These are phyloP conservation scores for Temnopleurus reevesii DNA, from an alignment of 53 echinoderm and acorn worm species.

Conservation along the genomic window DNA sequence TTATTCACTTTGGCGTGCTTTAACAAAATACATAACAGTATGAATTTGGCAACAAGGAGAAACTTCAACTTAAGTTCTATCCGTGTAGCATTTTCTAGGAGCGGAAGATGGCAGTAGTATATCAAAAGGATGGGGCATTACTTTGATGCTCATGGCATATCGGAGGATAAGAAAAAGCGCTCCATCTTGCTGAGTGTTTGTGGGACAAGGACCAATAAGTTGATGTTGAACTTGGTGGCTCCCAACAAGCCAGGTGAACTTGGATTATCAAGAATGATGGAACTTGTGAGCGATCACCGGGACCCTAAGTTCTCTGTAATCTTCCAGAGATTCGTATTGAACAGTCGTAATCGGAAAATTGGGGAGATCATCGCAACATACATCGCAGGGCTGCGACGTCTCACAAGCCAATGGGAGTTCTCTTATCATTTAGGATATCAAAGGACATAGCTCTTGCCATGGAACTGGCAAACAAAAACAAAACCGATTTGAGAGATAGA, in stretches of 20 bases:
- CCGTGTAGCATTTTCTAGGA: too few relatives aligned
- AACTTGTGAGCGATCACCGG: slow-evolving; percentile 49
- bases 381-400: not conserved
- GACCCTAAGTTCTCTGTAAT: slow-evolving; percentile 42
- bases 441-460: not conserved
- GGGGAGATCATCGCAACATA: not conserved
- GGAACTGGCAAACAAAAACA: slow-evolving; percentile 28
- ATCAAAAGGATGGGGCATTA: too few relatives aligned
- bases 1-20: too few relatives aligned
- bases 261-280: not conserved
- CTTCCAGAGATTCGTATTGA: slow-evolving; percentile 39
- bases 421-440: not conserved
- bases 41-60: too few relatives aligned
- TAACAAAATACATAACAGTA: too few relatives aligned
- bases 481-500: too few relatives aligned
- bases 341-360: not conserved
- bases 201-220: slow-evolving; percentile 5
- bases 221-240: slow-evolving; percentile 1
- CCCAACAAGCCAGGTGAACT: slow-evolving; percentile 54
- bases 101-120: too few relatives aligned
- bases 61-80: too few relatives aligned
- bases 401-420: slow-evolving; percentile 24
- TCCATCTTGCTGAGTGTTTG: slow-evolving; percentile 48
- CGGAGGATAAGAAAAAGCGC: too few relatives aligned
- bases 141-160: too few relatives aligned